Conservation (phyloP, 1,140 invertebrate genomes). For the Phthorimaea operculella region DNA sequence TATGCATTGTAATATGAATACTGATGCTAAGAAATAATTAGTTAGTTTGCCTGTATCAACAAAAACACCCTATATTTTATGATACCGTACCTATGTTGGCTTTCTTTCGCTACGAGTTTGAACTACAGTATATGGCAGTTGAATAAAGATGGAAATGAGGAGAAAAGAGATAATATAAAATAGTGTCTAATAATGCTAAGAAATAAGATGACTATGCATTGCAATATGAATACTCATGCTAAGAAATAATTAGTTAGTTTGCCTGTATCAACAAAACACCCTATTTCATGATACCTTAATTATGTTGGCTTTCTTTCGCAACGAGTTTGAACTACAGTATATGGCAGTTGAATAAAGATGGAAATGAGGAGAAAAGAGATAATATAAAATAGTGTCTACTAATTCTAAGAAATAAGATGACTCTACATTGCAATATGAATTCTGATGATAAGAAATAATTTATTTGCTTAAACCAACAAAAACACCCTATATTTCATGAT, state of each 20-base stretch:
- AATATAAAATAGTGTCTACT: background rate
- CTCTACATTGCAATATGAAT: too few species aligned
- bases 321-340: conserved; percentile 74
- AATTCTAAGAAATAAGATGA: too few species aligned
- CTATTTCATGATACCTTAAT: conserved; percentile 79
- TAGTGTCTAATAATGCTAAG: too few species aligned
- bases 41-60: conserved; percentile 80
- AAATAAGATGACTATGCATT: too few species aligned
- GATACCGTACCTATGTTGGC: conserved; percentile 82
- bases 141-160: conserved; percentile 23
- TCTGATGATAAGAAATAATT: too few species aligned
- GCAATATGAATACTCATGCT: too few species aligned
- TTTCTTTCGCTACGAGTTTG: conserved; percentile 73
- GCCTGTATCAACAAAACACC: conserved; percentile 75
- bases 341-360: conserved; percentile 62
- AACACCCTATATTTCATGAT: conserved; percentile 75
- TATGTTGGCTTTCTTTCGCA: conserved; percentile 79
- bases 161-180: conserved; percentile 8
- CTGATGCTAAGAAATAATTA: too few species aligned
- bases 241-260: too few species aligned
- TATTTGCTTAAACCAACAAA: conserved; percentile 77
- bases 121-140: conserved; percentile 74
- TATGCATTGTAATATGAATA: too few species aligned
- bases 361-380: conserved; percentile 12
- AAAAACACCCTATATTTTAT: conserved; percentile 74